A percentile compares a stretch with the other conserved stretches of the same genome.
phyloP scores from a whole-genome alignment of 1,140 invertebrate species.

The Bradynema listronoti region DNA sequence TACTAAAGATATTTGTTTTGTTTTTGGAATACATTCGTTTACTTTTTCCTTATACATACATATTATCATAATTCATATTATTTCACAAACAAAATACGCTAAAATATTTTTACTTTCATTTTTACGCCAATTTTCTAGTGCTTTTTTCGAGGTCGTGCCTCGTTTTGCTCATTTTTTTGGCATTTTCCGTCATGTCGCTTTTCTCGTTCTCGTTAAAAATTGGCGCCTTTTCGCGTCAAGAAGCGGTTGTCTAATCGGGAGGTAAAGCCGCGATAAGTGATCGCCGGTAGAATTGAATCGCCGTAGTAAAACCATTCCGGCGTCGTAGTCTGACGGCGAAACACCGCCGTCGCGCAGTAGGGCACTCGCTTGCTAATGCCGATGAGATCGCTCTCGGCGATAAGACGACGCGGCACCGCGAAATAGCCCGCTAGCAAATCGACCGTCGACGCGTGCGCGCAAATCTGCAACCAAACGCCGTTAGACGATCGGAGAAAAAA shows the following conservation, averaged over 20 bases:
- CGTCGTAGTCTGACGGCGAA: conserved; percentile 3
- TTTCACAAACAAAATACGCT: too few species aligned
- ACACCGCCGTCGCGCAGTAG: conserved; percentile 20
- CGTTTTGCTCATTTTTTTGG: too few species aligned
- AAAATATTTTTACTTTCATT: too few species aligned
- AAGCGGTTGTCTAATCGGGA: conserved; percentile 2
- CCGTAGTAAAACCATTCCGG: conserved; percentile 10
- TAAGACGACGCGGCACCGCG: conserved; percentile 12
- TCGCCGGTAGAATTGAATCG: conserved; percentile 1
- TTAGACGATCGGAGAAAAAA: too few species aligned
- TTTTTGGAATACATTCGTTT: too few species aligned
- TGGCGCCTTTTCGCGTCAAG: conserved; percentile 7
- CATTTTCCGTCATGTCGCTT: too few species aligned
- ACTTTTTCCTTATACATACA: too few species aligned
- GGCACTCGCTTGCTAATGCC: conserved; percentile 27
- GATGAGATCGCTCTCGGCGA: conserved; percentile 20
- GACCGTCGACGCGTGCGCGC: conserved; percentile 42
- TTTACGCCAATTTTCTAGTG: too few species aligned
- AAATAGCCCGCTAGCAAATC: conserved; percentile 37
- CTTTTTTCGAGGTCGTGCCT: too few species aligned
- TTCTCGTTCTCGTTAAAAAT: not conserved
- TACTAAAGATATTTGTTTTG: too few species aligned
- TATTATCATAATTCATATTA: too few species aligned
- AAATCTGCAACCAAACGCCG: conserved; percentile 29
- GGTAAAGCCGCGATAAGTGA: conserved; percentile 14